Percentiles rank a stretch among this genome's conserved stretches.
Evolutionary conservation across 1,140 invertebrate species (phyloP).

Genomic region (Aphidius gifuensis): DNA sequence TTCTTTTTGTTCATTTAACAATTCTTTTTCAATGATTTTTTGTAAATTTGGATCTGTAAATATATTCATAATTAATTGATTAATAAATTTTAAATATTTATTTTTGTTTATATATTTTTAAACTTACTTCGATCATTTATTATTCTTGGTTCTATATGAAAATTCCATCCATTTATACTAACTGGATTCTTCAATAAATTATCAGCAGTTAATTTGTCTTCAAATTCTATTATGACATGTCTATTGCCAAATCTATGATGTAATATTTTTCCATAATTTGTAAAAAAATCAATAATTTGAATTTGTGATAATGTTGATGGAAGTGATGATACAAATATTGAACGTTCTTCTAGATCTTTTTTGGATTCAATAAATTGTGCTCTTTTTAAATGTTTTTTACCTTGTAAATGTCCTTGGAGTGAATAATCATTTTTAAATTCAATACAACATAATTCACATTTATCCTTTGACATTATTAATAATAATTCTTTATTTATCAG

Average conservation of each 20-base stretch:
- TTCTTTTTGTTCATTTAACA: too few species aligned
- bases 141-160: slow-evolving; percentile 33
- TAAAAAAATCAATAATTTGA: slow-evolving; percentile 42
- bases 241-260: slow-evolving; percentile 30
- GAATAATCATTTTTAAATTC: slow-evolving; percentile 36
- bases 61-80: too few species aligned
- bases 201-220: slow-evolving; percentile 25
- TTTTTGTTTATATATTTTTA: too few species aligned
- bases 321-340: slow-evolving; percentile 50
- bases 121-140: slow-evolving; percentile 2
- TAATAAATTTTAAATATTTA: too few species aligned
- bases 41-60: too few species aligned
- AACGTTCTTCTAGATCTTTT: slow-evolving; percentile 33
- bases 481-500: too few species aligned
- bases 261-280: slow-evolving; percentile 44
- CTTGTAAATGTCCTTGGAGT: slow-evolving; percentile 40
- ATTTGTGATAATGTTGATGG: slow-evolving; percentile 25
- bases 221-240: slow-evolving; percentile 40
- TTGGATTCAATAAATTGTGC: slow-evolving; percentile 23
- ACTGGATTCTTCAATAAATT: slow-evolving; percentile 32
- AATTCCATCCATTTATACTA: slow-evolving; percentile 29
- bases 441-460: slow-evolving; percentile 44
- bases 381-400: slow-evolving; percentile 45
- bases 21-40: too few species aligned
- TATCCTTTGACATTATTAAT: too few species aligned